Conservation (phyloP, 2,888 invertebrate species). For the Suillia variegata region DNA sequence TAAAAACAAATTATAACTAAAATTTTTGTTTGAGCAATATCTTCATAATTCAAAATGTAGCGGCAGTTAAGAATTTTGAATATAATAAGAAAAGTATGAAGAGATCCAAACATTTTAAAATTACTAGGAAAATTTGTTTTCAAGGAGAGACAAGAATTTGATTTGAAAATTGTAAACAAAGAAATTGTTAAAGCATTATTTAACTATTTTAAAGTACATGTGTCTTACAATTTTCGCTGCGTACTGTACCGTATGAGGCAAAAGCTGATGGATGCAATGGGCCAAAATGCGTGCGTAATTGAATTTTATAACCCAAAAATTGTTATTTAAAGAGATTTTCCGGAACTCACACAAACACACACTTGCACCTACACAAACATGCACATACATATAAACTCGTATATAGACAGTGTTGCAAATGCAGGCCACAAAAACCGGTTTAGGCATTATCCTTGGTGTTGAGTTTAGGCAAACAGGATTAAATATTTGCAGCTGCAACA, state of each 20-base stretch:
- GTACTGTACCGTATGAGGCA: not conserved
- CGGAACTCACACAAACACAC: not conserved
- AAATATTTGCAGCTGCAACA: not conserved
- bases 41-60: too few relatives aligned
- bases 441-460: not conserved
- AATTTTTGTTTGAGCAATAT: too few relatives aligned
- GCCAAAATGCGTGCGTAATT: slow-evolving; percentile 41
- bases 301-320: slow-evolving; percentile 48
- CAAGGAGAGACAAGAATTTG: too few relatives aligned
- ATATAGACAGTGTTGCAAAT: not conserved
- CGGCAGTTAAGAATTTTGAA: too few relatives aligned
- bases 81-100: too few relatives aligned
- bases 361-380: not conserved
- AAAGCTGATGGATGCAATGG: not conserved
- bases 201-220: too few relatives aligned
- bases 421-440: not conserved
- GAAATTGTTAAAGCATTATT: too few relatives aligned
- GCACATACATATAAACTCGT: slow-evolving; percentile 7
- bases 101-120: too few relatives aligned
- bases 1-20: too few relatives aligned
- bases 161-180: too few relatives aligned
- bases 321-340: slow-evolving; percentile 38
- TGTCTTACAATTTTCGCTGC: too few relatives aligned
- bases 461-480: not conserved
- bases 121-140: too few relatives aligned